phyloP scores from a whole-genome alignment of 2,113 vertebrate genomes.

The Corythornis vintsioides region DNA sequence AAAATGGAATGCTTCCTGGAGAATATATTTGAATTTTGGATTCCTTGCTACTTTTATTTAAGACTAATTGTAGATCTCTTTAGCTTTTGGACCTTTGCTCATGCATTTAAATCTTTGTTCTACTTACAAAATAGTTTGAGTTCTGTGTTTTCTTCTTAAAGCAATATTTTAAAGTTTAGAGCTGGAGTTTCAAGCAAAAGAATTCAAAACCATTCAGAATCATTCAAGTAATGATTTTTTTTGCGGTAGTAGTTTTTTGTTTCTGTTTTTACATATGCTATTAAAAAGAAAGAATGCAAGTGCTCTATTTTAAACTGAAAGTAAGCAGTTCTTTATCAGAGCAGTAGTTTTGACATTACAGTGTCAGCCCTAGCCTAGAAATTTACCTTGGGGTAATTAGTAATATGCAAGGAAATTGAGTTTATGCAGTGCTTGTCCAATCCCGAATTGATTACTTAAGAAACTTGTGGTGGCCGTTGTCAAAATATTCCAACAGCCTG shows the following conservation, averaged over 20 bases:
- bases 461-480: neutral
- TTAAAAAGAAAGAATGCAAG: neutral
- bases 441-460: neutral
- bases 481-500: neutral
- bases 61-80: neutral
- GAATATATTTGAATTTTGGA: constrained; percentile 7
- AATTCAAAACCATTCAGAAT: neutral
- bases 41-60: constrained; percentile 31
- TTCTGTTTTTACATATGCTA: neutral
- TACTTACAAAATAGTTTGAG: neutral
- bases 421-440: neutral
- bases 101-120: neutral
- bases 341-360: neutral
- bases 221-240: neutral
- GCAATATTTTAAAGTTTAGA: neutral
- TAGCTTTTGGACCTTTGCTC: neutral
- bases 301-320: neutral
- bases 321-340: neutral
- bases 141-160: neutral
- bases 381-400: neutral
- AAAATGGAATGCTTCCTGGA: constrained; percentile 36
- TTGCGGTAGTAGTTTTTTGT: too few relatives aligned
- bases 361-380: neutral
- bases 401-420: neutral
- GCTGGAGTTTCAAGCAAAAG: neutral